A percentile compares a stretch with the other conserved stretches of the same genome.
These are phyloP conservation scores for Mixornis gularis DNA, from an alignment of 2,113 vertebrate genomes.

Conservation along the genomic window DNA sequence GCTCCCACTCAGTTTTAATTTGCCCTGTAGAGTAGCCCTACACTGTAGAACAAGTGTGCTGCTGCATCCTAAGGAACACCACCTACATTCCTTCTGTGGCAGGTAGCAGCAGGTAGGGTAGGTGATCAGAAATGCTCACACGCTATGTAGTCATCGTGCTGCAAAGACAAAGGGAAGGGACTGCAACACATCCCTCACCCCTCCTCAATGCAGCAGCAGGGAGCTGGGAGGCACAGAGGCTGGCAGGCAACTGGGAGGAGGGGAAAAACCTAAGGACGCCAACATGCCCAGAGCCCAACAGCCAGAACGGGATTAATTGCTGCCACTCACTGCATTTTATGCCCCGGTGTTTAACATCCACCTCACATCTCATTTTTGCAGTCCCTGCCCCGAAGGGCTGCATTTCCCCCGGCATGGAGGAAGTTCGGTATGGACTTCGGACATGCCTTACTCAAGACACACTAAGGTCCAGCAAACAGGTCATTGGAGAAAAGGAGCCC, in stretches of 20 bases:
- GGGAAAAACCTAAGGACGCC: background rate
- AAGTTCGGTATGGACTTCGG: background rate
- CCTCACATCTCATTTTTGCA: background rate
- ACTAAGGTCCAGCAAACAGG: background rate
- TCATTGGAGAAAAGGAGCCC: background rate
- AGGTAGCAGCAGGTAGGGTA: background rate
- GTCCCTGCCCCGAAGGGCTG: background rate
- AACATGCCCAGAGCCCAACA: background rate
- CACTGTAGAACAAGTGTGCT: background rate
- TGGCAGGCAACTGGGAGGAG: background rate
- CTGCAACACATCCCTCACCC: background rate
- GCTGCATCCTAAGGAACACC: background rate
- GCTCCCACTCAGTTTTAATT: background rate
- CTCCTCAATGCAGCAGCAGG: background rate
- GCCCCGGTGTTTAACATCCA: background rate
- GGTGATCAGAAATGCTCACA: background rate
- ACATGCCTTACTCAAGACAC: background rate
- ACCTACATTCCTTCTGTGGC: background rate
- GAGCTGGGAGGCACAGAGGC: background rate
- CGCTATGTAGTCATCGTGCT: background rate
- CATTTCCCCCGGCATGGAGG: background rate
- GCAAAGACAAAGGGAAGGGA: background rate
- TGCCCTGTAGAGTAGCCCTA: background rate
- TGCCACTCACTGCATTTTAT: background rate
- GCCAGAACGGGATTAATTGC: background rate